Evolutionary conservation across 1,140 invertebrate genomes (phyloP).

Genomic region (Philotrypesis tridentata): DNA sequence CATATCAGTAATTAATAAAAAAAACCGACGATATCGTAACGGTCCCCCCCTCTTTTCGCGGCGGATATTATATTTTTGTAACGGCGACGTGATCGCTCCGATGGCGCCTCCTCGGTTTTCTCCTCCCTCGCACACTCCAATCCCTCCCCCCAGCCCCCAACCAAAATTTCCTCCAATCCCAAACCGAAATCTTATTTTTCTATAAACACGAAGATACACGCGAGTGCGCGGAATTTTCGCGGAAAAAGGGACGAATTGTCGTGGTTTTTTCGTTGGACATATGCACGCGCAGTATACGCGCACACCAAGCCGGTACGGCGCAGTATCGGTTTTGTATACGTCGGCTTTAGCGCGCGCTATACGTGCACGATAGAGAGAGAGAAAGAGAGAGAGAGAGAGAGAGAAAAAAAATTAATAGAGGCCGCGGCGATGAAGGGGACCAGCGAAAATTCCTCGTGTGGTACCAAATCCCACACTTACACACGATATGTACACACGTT

Average conservation of each 20-base stretch:
- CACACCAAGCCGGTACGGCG: no score
- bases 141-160: no score
- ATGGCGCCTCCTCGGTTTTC: neutral
- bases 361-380: no score
- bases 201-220: neutral
- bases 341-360: no score
- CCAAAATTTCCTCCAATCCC: no score
- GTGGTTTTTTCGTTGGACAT: no score
- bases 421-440: conserved; percentile 3
- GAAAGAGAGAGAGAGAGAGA: no score
- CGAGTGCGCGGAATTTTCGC: neutral
- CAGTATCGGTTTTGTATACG: no score
- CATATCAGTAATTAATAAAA: conserved; percentile 43
- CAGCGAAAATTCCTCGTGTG: conserved; percentile 21
- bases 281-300: no score
- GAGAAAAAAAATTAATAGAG: conserved; percentile 3
- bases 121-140: no score
- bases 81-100: neutral
- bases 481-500: no score
- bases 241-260: no score
- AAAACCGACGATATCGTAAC: neutral
- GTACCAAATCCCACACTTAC: neutral
- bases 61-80: neutral
- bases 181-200: conserved; percentile 24
- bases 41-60: neutral